Conservation (phyloP, 2,888 invertebrate species). For the Lycia hirtaria region DNA sequence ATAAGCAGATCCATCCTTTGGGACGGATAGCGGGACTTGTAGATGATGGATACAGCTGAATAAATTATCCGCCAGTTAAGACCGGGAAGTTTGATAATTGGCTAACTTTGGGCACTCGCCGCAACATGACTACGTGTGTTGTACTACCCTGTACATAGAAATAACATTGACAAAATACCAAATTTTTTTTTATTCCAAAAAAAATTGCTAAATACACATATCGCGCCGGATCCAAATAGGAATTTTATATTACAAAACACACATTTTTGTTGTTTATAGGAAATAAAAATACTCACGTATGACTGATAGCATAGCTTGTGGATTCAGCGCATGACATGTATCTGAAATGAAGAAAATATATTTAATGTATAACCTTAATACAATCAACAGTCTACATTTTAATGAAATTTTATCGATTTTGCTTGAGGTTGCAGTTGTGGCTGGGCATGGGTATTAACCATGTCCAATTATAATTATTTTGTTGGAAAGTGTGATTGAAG, state of each 20-base stretch:
- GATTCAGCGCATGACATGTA: conserved; percentile 82
- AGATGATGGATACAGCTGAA: conserved; percentile 70
- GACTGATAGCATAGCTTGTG: conserved; percentile 78
- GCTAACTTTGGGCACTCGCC: conserved; percentile 44
- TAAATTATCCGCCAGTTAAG: conserved; percentile 66
- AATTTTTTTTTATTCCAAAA: not conserved
- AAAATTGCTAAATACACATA: too few species aligned
- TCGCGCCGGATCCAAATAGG: too few species aligned
- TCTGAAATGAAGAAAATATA: conserved; percentile 65
- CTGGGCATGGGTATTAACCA: too few species aligned
- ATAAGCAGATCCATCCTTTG: conserved; percentile 54
- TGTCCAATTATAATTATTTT: too few species aligned
- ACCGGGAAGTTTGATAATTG: conserved; percentile 56
- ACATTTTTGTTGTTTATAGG: not conserved
- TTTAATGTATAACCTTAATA: conserved; percentile 12
- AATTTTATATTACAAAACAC: too few species aligned
- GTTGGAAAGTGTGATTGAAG: too few species aligned
- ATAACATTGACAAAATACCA: not conserved
- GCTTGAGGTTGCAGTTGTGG: too few species aligned
- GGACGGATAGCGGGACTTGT: conserved; percentile 58
- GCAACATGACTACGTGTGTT: conserved; percentile 33
- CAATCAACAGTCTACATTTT: too few species aligned
- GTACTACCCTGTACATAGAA: not conserved
- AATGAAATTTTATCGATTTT: too few species aligned
- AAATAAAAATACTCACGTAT: conserved; percentile 65